phyloP scores from a whole-genome alignment of 2,797 vertebrate species.

The Chelmon rostratus region DNA sequence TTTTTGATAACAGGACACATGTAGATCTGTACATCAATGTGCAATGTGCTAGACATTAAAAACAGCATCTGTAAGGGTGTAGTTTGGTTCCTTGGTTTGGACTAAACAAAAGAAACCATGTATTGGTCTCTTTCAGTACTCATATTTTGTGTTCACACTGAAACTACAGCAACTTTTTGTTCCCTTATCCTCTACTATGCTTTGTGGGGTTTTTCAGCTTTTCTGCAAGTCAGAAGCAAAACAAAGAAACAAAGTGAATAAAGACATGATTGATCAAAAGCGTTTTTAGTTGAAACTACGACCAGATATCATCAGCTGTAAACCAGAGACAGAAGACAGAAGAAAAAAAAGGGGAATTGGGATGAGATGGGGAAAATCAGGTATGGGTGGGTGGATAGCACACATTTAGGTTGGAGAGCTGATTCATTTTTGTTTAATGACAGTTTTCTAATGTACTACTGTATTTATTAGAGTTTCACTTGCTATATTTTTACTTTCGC shows the following conservation, averaged over 20 bases:
- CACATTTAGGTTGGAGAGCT: neutral
- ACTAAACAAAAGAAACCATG: neutral
- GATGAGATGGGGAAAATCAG: too few relatives aligned
- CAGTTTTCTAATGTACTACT: neutral
- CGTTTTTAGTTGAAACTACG: too few relatives aligned
- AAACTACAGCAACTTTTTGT: too few relatives aligned
- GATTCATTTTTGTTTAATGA: neutral
- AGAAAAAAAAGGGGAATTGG: neutral
- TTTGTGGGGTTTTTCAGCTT: neutral
- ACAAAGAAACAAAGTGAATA: neutral
- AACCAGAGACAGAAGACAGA: neutral
- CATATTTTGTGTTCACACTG: too few relatives aligned
- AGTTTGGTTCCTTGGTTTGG: too few relatives aligned
- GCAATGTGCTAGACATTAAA: too few relatives aligned
- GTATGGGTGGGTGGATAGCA: neutral
- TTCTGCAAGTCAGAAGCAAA: neutral
- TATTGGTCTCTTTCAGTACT: neutral
- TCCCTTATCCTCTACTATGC: neutral
- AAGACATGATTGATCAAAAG: neutral
- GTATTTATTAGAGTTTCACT: neutral
- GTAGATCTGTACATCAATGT: too few relatives aligned
- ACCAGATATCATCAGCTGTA: neutral
- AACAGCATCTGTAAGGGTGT: too few relatives aligned
- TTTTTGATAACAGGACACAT: too few relatives aligned
- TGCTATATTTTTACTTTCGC: neutral